Percentiles rank a stretch among this genome's conserved stretches.
Conservation (phyloP, 2,888 invertebrate genomes). For the Mantis religiosa region DNA sequence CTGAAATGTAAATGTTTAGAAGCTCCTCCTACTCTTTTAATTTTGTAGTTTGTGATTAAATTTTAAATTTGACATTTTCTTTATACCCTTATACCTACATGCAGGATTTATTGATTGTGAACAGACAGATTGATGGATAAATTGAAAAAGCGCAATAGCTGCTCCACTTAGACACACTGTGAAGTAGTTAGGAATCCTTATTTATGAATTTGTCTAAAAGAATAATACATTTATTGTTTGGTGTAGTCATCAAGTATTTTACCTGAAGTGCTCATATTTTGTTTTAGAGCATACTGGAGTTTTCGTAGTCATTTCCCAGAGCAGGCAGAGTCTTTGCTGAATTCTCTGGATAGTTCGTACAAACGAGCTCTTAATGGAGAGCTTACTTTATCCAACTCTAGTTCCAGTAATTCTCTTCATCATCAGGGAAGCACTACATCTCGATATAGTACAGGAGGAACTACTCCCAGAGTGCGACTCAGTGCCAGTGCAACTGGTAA, state of each 20-base stretch:
- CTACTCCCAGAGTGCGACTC: constrained; percentile 35
- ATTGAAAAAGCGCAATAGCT: no score
- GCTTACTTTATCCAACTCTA: constrained; percentile 37
- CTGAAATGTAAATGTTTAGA: no score
- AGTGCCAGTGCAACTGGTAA: constrained; percentile 49
- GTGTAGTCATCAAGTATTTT: background rate
- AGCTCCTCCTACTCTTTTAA: no score
- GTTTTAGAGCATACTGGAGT: constrained; percentile 77
- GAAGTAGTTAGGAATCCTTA: no score
- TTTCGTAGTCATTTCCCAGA: constrained; percentile 88
- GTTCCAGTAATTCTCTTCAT: constrained; percentile 36
- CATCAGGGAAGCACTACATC: constrained; percentile 29
- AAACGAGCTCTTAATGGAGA: constrained; percentile 62
- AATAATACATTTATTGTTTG: no score
- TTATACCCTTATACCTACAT: no score
- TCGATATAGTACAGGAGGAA: constrained; percentile 13
- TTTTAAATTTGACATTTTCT: no score
- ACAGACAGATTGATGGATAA: no score
- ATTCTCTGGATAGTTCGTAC: constrained; percentile 74
- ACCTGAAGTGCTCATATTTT: background rate
- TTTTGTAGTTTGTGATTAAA: no score
- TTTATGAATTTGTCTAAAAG: no score
- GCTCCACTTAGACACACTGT: no score
- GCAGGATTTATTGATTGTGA: no score
- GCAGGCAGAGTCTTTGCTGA: constrained; percentile 79